These are phyloP conservation scores for Atherinosoma microstoma DNA, from an alignment of 2,797 vertebrate species.

Conservation along the genomic window DNA sequence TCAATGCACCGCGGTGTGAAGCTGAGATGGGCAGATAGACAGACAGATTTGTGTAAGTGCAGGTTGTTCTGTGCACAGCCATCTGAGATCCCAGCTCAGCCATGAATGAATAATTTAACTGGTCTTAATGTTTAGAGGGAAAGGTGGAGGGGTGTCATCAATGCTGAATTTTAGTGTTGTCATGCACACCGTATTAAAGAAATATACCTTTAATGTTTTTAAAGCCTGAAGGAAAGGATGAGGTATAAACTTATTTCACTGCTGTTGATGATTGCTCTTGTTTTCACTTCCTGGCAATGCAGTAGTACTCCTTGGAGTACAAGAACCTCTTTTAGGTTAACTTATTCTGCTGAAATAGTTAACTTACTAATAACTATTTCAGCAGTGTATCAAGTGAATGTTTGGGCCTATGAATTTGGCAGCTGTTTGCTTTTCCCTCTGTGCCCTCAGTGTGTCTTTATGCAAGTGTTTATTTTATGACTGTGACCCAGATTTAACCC, in stretches of 20 bases:
- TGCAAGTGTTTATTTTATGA: conserved; percentile 48
- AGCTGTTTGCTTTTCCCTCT: conserved; percentile 20
- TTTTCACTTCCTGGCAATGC: not conserved
- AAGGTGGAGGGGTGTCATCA: conserved; percentile 16
- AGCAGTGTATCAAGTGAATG: not conserved
- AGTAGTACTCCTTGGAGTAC: not conserved
- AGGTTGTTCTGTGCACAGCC: conserved; percentile 12
- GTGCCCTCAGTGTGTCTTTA: conserved; percentile 13
- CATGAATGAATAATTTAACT: conserved; percentile 64
- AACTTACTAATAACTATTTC: conserved; percentile 2
- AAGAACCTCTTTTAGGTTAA: not conserved
- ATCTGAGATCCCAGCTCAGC: conserved; percentile 40
- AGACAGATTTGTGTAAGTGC: conserved; percentile 8
- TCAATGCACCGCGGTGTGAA: conserved; percentile 1
- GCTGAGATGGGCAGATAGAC: conserved; percentile 7
- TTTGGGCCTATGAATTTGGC: not conserved
- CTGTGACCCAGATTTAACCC: conserved; percentile 56
- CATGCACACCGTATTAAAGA: not conserved
- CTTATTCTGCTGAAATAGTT: not conserved
- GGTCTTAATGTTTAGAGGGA: conserved; percentile 8
- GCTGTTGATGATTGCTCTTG: not conserved
- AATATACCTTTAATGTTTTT: not conserved
- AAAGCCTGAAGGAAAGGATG: conserved; percentile 5
- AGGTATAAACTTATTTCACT: not conserved
- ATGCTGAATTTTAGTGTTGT: conserved; percentile 12